Conservation (phyloP, 2,113 vertebrate genomes). For the Phrynocephalus versicolor region DNA sequence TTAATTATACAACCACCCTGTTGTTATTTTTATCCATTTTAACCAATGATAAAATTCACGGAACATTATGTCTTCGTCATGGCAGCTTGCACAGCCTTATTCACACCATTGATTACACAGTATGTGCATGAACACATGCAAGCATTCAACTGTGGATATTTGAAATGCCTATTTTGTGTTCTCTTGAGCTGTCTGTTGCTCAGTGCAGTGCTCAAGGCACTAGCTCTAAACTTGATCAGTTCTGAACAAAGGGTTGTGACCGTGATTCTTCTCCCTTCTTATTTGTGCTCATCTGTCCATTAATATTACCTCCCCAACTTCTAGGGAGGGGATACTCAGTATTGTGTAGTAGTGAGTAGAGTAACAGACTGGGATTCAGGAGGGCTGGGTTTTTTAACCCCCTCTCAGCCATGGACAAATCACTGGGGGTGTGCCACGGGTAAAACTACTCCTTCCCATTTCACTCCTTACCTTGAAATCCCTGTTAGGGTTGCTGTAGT, state of each 20-base stretch:
- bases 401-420: too few relatives aligned
- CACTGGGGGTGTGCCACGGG: too few relatives aligned
- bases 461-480: too few relatives aligned
- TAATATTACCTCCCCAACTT: background rate
- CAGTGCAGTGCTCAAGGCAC: background rate
- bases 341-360: too few relatives aligned
- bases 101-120: background rate
- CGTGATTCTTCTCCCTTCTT: too few relatives aligned
- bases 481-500: too few relatives aligned
- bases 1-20: background rate
- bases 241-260: too few relatives aligned
- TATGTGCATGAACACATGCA: background rate
- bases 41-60: background rate
- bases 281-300: background rate
- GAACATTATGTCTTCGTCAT: background rate
- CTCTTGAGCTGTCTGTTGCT: background rate
- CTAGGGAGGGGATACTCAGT: too few relatives aligned
- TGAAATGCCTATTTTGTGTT: background rate
- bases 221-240: background rate
- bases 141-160: background rate
- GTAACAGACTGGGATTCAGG: too few relatives aligned
- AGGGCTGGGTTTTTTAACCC: too few relatives aligned
- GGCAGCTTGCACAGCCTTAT: background rate
- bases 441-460: too few relatives aligned
- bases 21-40: background rate